Percentiles rank a stretch among this genome's conserved stretches.
phyloP scores from a whole-genome alignment of 92 coral and sea anemone genomes.

The Umimayanthus kanabou region DNA sequence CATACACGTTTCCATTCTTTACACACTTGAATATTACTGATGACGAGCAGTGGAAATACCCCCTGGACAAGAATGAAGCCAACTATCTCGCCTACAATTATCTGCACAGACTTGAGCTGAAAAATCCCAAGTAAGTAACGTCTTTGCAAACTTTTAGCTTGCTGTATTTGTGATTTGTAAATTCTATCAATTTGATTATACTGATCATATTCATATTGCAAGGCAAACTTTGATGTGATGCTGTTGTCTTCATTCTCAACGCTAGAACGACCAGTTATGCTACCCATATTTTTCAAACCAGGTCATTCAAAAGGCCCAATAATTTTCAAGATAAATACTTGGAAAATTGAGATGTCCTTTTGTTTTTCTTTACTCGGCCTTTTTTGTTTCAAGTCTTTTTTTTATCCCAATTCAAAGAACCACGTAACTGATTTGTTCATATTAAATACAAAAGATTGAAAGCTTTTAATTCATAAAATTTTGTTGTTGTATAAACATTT shows the following conservation, averaged over 20 bases:
- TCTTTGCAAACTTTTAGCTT: neutral
- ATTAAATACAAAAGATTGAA: too few species aligned
- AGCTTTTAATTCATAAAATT: too few species aligned
- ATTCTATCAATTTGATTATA: neutral
- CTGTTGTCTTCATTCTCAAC: too few species aligned
- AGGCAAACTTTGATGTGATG: too few species aligned
- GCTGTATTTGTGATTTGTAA: too few species aligned
- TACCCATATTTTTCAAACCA: neutral
- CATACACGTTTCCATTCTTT: slow-evolving; percentile 19
- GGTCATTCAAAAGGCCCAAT: neutral
- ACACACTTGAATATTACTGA: slow-evolving; percentile 4
- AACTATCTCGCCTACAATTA: slow-evolving; percentile 17
- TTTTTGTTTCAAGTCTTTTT: too few species aligned
- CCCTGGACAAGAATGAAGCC: slow-evolving; percentile 14
- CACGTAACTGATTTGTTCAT: too few species aligned
- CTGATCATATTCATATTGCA: neutral
- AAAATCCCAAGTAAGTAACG: slow-evolving; percentile 9
- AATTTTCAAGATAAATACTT: too few species aligned
- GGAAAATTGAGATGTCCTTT: too few species aligned
- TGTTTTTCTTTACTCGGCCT: too few species aligned
- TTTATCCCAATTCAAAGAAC: too few species aligned
- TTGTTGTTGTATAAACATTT: neutral
- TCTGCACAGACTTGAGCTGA: slow-evolving; percentile 17
- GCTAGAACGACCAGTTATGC: too few species aligned
- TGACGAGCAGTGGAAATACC: slow-evolving; percentile 10